Evolutionary conservation across 1,140 invertebrate species (phyloP), one percentile per base, ranked within the genome.

Genomic region (Lasioglossum baleicum): DNA sequence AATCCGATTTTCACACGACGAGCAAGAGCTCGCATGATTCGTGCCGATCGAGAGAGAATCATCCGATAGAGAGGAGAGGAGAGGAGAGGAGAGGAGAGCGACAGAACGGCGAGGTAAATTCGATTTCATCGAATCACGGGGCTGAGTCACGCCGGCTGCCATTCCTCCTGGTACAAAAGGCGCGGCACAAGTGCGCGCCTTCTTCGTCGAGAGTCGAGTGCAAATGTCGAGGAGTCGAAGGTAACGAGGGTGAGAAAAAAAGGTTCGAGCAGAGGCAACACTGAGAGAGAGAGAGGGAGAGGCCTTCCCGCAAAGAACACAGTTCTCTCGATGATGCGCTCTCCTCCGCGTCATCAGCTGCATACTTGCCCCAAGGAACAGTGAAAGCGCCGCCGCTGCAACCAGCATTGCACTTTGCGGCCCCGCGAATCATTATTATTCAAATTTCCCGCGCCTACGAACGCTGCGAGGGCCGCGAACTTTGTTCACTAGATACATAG

Each of bases 151-250:
- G 83, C 61, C 61, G 58, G 20, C 56, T 71, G 58, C 65, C 79
- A 82, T 83, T 86, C 75, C 26, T 26, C 20, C 65, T 64, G 20
- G 71, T 74, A 82, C 80, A 86, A 86, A 85, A 86, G 84, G 80
- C 65, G 84, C 84, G 80, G 13, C 83, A 60, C 56, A 78, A 82
- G 79, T 85, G 75, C 68, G 61, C 70, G 61, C 73, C 80, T 82
- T 73, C 61, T 63, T 71, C 75, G 56, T 44, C 70, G 35, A 22
- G 22, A 22, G 56, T 51, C 31, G 83, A 85, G 83, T 85, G 80
- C 71, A 85, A 86, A 86, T 85, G 80, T 86, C 84, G 83, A 65
- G 65, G 76, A 85, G 83, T 80, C 81, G 84, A 86, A 86, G 85
- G 84, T 85, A 85, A 85, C 73, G 77, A 81, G 84, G 31, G 6